A percentile compares a stretch with the other conserved stretches of the same genome.
Conservation (phyloP, 2,113 vertebrate genomes). For the Poeciliopsis occidentalis region DNA sequence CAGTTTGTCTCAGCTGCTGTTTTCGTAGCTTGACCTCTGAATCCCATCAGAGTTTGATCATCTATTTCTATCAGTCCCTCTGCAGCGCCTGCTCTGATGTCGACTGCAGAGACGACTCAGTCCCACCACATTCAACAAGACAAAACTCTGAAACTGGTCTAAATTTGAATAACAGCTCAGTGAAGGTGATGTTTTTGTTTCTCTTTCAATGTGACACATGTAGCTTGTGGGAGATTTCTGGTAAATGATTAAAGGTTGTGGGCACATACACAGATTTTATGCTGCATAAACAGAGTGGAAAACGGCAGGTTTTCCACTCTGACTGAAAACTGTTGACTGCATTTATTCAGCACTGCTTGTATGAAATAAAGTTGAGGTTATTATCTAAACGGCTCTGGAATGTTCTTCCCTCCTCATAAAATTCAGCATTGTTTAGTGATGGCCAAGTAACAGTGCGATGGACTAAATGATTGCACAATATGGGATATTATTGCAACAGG, state of each 20-base stretch:
- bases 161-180: neutral
- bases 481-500: too few relatives aligned
- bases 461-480: too few relatives aligned
- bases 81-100: neutral
- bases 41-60: neutral
- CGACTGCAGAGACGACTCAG: neutral
- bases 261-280: neutral
- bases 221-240: slow-evolving; percentile 18
- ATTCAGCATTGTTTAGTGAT: too few relatives aligned
- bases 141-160: neutral
- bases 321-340: slow-evolving; percentile 6
- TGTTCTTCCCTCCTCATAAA: too few relatives aligned
- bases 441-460: too few relatives aligned
- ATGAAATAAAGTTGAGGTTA: slow-evolving; percentile 24
- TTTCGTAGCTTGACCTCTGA: neutral
- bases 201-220: slow-evolving; percentile 10
- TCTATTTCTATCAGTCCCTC: neutral
- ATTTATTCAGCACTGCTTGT: slow-evolving; percentile 16
- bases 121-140: neutral
- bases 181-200: neutral
- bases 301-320: neutral
- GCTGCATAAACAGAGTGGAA: slow-evolving; percentile 24
- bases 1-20: neutral
- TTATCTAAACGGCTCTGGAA: slow-evolving; percentile 1
- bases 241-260: neutral